Base-by-base conservation (phyloP, 2,888 invertebrate species). In the Panorpa germanica region DNA sequence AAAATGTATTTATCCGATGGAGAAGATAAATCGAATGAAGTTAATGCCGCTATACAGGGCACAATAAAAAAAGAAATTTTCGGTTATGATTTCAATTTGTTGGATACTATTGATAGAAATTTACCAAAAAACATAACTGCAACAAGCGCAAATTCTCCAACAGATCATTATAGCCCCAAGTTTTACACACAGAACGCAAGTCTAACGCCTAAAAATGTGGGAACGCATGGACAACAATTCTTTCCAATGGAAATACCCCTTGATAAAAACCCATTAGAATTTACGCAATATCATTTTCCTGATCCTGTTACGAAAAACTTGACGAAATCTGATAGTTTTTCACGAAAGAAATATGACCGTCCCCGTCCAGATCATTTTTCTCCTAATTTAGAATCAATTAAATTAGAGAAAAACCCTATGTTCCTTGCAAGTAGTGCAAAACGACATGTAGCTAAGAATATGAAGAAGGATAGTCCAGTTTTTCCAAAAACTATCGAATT, bases 271-370 rank as follows among this genome's bases (percentile, higher is more conserved):
- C 18, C 17, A 23, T 29, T 18, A 7, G 22, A 29, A n/a, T n/a
- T n/a, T n/a, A n/a, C n/a, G n/a, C n/a, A n/a, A n/a, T n/a, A n/a
- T n/a, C n/a, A n/a, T n/a, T n/a, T n/a, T n/a, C n/a, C n/a, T n/a
- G n/a, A n/a, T n/a, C n/a, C n/a, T n/a, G n/a, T n/a, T n/a, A n/a
- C 6, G 12, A 23, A 33, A 19, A 26, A 23, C 5, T 17, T 55
- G 22, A 54, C 53, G 6, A 54, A 55, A 43, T 54, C 54, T 1
- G 57, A 55, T 35, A 52, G 48, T 35, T 50, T 56, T 45, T 43
- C 47, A 12, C 43, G 55, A 10, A 55, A 55, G 41, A 53, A 33
- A 29, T 34, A 35, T 12, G 31, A 35, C 5, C 7, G 5, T 5
- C 26, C 23, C 8, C 25, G 27, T 9, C 22, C 18, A 6, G 25